phyloP scores from a whole-genome alignment of 1,140 invertebrate genomes.

The Gryllus bimaculatus region DNA sequence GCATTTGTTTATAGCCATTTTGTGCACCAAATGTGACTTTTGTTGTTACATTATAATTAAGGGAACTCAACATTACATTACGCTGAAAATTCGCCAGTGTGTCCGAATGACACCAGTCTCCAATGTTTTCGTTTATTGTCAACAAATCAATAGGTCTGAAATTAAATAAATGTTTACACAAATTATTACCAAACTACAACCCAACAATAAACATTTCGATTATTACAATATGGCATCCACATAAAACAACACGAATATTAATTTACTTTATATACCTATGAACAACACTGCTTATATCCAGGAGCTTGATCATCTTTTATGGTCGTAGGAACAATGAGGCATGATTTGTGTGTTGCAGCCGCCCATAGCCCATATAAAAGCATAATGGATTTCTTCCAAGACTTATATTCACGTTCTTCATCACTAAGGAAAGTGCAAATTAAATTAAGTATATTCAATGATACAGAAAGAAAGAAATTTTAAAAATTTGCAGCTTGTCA shows the following conservation, averaged over 20 bases:
- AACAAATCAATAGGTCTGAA: conserved; percentile 76
- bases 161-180: conserved; percentile 8
- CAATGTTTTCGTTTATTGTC: conserved; percentile 81
- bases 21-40: conserved; percentile 65
- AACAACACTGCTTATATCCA: conserved; percentile 66
- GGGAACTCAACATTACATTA: conserved; percentile 86
- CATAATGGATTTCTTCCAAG: conserved; percentile 87
- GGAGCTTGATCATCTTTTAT: conserved; percentile 84
- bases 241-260: background rate
- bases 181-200: background rate
- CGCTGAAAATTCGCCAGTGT: conserved; percentile 78
- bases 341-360: conserved; percentile 76
- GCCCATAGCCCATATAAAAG: conserved; percentile 68
- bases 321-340: conserved; percentile 75
- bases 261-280: conserved; percentile 32
- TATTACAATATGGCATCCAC: background rate
- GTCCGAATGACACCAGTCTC: conserved; percentile 70
- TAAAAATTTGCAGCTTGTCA: no score
- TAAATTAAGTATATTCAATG: background rate
- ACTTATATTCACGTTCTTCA: conserved; percentile 57
- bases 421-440: conserved; percentile 30
- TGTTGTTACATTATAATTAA: conserved; percentile 93
- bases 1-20: conserved; percentile 74
- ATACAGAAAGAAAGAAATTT: background rate
- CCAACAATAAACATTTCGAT: background rate